Evolutionary conservation across 1,140 invertebrate species (phyloP).

Genomic region (Drosophila repleta): DNA sequence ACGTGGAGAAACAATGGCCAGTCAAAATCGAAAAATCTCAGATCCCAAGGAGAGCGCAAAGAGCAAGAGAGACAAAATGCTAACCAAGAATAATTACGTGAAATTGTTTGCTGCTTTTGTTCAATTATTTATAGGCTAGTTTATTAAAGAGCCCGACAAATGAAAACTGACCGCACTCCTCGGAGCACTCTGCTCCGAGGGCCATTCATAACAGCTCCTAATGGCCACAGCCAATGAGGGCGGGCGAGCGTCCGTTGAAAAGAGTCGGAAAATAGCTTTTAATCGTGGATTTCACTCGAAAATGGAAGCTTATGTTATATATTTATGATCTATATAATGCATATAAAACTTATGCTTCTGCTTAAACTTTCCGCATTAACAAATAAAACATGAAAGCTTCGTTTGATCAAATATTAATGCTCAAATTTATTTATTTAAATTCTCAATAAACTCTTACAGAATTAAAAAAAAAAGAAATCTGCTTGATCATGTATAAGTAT

Average conservation of each 20-base stretch:
- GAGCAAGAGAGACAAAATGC: slow-evolving; percentile 15
- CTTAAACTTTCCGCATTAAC: too few species aligned
- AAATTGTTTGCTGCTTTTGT: slow-evolving; percentile 63
- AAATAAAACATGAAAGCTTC: too few species aligned
- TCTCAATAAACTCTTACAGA: too few species aligned
- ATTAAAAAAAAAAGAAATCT: too few species aligned
- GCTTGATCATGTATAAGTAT: too few species aligned
- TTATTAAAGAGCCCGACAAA: slow-evolving; percentile 50
- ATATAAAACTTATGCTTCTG: too few species aligned
- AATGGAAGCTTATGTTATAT: too few species aligned
- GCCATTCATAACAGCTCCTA: slow-evolving; percentile 71
- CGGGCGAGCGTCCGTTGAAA: background rate
- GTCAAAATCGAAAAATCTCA: slow-evolving; percentile 1
- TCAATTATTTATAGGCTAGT: slow-evolving; percentile 80
- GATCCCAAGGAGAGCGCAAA: slow-evolving; percentile 2
- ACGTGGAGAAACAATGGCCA: slow-evolving; percentile 2
- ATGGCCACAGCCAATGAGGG: slow-evolving; percentile 31
- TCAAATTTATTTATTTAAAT: too few species aligned
- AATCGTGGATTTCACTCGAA: background rate
- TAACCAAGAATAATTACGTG: slow-evolving; percentile 59
- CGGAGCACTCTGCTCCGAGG: slow-evolving; percentile 12
- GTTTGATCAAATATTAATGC: too few species aligned
- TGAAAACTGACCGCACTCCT: slow-evolving; percentile 53
- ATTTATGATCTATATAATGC: too few species aligned
- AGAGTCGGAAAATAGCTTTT: slow-evolving; percentile 1